These are phyloP conservation scores for Mastacembelus armatus DNA, from an alignment of 2,797 vertebrate genomes.

Conservation along the genomic window DNA sequence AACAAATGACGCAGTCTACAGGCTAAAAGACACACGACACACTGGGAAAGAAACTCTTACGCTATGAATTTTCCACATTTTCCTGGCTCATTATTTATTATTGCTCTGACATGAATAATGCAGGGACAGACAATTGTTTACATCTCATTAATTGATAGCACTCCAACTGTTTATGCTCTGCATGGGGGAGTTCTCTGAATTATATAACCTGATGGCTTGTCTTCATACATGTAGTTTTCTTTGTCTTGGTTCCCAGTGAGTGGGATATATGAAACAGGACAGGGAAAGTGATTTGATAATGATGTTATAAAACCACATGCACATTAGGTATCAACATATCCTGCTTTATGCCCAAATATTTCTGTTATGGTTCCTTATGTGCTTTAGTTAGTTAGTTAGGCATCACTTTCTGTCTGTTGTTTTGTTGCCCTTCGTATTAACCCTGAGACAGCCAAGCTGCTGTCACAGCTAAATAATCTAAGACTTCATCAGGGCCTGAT, in stretches of 20 bases:
- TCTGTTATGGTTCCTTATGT: not conserved
- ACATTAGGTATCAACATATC: not conserved
- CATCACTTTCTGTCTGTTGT: conserved; percentile 37
- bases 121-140: conserved; percentile 70
- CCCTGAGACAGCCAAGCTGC: conserved; percentile 41
- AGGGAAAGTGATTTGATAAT: not conserved
- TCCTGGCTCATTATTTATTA: conserved; percentile 64
- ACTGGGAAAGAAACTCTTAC: conserved; percentile 22
- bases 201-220: conserved; percentile 32
- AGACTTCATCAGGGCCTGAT: conserved; percentile 44
- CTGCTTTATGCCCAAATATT: not conserved
- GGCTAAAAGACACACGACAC: conserved; percentile 52
- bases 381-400: conserved; percentile 37
- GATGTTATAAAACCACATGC: not conserved
- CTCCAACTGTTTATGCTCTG: conserved; percentile 26
- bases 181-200: conserved; percentile 24
- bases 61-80: conserved; percentile 49
- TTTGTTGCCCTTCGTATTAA: conserved; percentile 49
- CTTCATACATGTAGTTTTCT: conserved; percentile 23
- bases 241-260: not conserved
- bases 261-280: not conserved
- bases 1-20: conserved; percentile 58
- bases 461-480: conserved; percentile 62
- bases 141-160: conserved; percentile 76
- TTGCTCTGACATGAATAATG: conserved; percentile 69